Evolutionary conservation across 2,797 vertebrate genomes (phyloP).

Genomic region (Monodelphis domestica): DNA sequence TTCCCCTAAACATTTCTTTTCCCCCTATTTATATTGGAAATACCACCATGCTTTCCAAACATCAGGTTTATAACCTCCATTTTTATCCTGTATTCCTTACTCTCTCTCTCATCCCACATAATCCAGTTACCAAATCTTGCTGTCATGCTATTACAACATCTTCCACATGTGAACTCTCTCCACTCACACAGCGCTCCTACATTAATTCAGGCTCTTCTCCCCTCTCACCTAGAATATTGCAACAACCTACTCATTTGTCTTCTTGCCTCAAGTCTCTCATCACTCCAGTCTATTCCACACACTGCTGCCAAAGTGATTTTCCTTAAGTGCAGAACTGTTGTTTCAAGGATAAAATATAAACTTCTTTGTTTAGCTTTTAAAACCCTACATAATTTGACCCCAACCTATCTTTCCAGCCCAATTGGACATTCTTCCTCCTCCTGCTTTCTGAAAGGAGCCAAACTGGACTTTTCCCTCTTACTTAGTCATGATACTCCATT

Average conservation of each 20-base stretch:
- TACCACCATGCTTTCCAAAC: not conserved
- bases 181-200: not conserved
- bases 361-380: not conserved
- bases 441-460: not conserved
- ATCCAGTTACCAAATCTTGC: not conserved
- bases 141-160: not conserved
- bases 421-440: not conserved
- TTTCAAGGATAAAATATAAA: not conserved
- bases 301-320: not conserved
- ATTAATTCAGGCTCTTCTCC: not conserved
- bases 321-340: not conserved
- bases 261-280: not conserved
- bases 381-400: not conserved
- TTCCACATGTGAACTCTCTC: not conserved
- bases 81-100: not conserved
- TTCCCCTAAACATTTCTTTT: not conserved
- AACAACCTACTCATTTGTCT: not conserved
- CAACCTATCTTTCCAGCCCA: not conserved
- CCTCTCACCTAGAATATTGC: not conserved
- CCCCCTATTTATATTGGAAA: not conserved
- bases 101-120: not conserved
- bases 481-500: not conserved
- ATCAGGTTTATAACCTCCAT: not conserved
- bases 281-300: not conserved
- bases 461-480: not conserved